Base-by-base conservation (phyloP, 1,140 invertebrate genomes). In the Ruditapes philippinarum region DNA sequence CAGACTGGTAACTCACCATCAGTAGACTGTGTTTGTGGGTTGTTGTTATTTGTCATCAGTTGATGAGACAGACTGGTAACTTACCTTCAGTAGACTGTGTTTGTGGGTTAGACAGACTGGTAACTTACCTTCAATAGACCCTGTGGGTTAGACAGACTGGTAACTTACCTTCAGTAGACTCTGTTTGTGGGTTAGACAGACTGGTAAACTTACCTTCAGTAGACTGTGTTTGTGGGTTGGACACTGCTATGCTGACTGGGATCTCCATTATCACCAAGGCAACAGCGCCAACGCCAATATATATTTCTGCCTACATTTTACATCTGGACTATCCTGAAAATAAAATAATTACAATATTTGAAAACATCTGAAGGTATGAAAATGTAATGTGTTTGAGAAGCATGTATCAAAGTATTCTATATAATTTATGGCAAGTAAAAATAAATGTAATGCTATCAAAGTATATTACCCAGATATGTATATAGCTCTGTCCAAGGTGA, bases 161-260 rank as follows among this genome's bases (percentile, higher is more conserved):
- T 7, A 45, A 5, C 42, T 45, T 45, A 45, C 42, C 42, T 45
- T 45, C 42, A 45, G 42, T 45, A 45, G 42, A 22, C 12, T 54
- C 11, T 54, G 51, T 14, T 22, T 54, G 14, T 54, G 51, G 51
- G 51, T 54, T 14, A 22, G 51, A 54, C 5, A 54, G 7, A 54
- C 51, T 54, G 4, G 5, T 9, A 45, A 54, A 14, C 51, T 54
- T 54, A 74, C 70, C 70, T 40, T 74, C 70, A 42, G 70, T 22
- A 49, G 70, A 12, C 4, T 49, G 70, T 28, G 70, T 19, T 28
- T 42, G 70, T 42, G 70, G 38, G 70, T 74, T 74, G 70, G 70
- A 74, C 70, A 74, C 70, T 74, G 70, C 70, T 74, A 74, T 45
- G 70, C 40, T 74, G 70, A 74, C 70, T 74, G 70, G 70, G 40